A percentile compares a stretch with the other conserved stretches of the same genome.
phyloP scores from a whole-genome alignment of 2,113 vertebrate genomes.

The Apodemus speciosus region DNA sequence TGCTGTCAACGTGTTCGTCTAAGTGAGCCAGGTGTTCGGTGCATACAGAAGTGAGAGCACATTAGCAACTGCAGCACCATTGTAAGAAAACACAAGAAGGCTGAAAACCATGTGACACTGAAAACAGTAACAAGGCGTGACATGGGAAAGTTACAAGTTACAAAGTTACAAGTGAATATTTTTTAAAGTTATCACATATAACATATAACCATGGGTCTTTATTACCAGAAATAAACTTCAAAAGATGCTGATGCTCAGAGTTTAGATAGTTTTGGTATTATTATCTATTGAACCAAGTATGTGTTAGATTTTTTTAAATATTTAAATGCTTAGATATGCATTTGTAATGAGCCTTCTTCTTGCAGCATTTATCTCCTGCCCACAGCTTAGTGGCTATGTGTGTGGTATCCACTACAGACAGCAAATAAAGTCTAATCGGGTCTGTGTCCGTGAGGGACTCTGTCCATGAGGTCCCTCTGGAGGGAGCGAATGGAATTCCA shows the following conservation, averaged over 20 bases:
- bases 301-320: conserved; percentile 21
- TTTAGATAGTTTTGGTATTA: conserved; percentile 29
- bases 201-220: conserved; percentile 44
- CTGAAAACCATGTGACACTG: conserved; percentile 53
- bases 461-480: conserved; percentile 57
- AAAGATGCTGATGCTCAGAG: conserved; percentile 2
- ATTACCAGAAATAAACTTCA: not conserved
- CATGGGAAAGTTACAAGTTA: conserved; percentile 60
- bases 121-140: conserved; percentile 62
- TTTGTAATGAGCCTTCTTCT: conserved; percentile 60
- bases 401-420: conserved; percentile 69
- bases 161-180: conserved; percentile 72
- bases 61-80: conserved; percentile 75
- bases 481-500: conserved; percentile 68
- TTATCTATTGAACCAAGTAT: conserved; percentile 45
- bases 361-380: conserved; percentile 69
- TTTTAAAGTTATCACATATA: conserved; percentile 60
- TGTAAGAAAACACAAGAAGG: conserved; percentile 64
- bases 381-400: conserved; percentile 28
- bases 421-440: conserved; percentile 73
- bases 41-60: conserved; percentile 65
- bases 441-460: conserved; percentile 66
- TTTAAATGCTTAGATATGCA: conserved; percentile 47
- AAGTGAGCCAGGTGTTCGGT: conserved; percentile 84
- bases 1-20: conserved; percentile 79